Base-by-base conservation (phyloP, 2,797 vertebrate species). In the Gadopsis bispinosus region DNA sequence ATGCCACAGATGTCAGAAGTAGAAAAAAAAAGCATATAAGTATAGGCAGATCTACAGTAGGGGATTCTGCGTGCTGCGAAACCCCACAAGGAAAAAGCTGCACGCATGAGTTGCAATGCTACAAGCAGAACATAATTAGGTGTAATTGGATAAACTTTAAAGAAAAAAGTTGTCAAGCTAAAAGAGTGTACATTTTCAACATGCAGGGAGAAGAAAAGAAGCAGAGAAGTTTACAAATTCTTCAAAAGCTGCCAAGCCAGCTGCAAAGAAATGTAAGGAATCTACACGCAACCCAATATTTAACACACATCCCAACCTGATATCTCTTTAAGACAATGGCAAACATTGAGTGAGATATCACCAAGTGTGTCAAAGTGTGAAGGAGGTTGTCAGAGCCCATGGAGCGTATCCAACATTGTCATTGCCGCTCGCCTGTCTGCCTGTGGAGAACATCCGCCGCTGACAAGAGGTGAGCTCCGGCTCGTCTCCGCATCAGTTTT, bases 391-490 rank as follows among this genome's bases (percentile, higher is more conserved):
- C 94, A 92, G 91, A 89, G 80, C 88, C 90, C 82, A 59, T 83
- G n/a, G 83, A 94, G 94, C 94, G 88, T 94, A 89, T 92, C 93
- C 91, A 91, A 91, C 91, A 79, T 93, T 94, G 95, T 95, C 95
- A 94, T 94, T 82, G 93, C 87, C 60, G 87, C 88, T 88, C 73
- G 91, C 92, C 92, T 89, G 92, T 90, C 91, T 93, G 92, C 93
- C 88, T 74, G 78, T 71, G 85, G 92, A 92, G 93, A 93, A 92
- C 93, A 91, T 91, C 88, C 85, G 37, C 75, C 68, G 86, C 73
- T 95, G 95, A 95, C 94, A 93, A 90, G 93, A 95, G 92, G 91
- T 92, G 91, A 92, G 90, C 86, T 66, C 69, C 71, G 16, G 89
- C 91, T 91, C 91, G 89, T 87, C 90, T 87, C 90, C 29, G 86